Percentiles rank a stretch among this genome's conserved stretches.
Evolutionary conservation across 1,140 invertebrate genomes (phyloP).

Genomic region (Platyscapa corneri): DNA sequence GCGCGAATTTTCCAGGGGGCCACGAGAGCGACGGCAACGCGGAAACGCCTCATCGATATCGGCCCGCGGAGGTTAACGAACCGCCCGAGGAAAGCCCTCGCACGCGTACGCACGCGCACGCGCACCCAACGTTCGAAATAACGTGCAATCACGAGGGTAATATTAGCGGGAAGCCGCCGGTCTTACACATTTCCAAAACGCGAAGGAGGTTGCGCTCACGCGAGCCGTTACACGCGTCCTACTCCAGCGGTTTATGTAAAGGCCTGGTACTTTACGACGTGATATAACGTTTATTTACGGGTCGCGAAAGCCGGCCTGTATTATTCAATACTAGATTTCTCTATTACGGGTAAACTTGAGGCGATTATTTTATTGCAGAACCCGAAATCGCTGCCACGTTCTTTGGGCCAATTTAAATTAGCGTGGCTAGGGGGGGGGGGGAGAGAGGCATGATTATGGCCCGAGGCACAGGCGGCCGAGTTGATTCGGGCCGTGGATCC

Average conservation of each 20-base stretch:
- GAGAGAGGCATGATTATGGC: not conserved
- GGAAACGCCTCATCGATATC: conserved; percentile 49
- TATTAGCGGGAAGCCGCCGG: not conserved
- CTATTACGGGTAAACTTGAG: not conserved
- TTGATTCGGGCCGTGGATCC: too few species aligned
- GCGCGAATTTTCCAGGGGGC: not conserved
- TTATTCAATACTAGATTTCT: conserved; percentile 41
- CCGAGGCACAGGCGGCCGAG: too few species aligned
- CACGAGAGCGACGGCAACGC: conserved; percentile 35
- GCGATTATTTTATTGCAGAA: conserved; percentile 30
- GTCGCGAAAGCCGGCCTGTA: not conserved
- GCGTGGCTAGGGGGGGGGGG: not conserved
- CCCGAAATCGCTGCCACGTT: not conserved
- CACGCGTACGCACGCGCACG: not conserved
- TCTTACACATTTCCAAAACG: conserved; percentile 24
- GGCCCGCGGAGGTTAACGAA: conserved; percentile 50
- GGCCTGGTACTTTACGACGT: conserved; percentile 11
- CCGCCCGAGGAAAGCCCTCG: conserved; percentile 50
- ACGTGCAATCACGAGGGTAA: not conserved
- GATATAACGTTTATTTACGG: conserved; percentile 38
- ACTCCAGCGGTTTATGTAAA: conserved; percentile 27
- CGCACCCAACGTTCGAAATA: not conserved
- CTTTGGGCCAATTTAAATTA: not conserved
- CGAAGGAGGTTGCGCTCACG: not conserved
- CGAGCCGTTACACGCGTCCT: not conserved